Evolutionary conservation across 2,113 vertebrate genomes (phyloP).

Genomic region (Tychaedon coryphoeus): DNA sequence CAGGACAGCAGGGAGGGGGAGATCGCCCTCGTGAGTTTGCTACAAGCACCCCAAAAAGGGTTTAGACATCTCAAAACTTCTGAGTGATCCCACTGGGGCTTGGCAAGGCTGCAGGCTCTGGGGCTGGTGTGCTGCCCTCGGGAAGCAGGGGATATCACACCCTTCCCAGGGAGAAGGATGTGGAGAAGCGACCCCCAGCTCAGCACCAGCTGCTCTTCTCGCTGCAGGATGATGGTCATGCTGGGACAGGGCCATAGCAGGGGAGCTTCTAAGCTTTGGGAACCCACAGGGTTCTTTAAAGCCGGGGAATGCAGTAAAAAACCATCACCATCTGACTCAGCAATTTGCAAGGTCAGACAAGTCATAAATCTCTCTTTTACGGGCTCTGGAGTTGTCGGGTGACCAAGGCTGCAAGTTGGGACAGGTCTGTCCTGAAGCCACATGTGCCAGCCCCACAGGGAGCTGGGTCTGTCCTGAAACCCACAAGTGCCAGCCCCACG

Average conservation of each 20-base stretch:
- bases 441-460: too few species aligned
- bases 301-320: neutral
- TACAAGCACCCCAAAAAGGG: neutral
- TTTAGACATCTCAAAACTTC: neutral
- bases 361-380: neutral
- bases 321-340: constrained; percentile 25
- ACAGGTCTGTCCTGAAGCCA: neutral
- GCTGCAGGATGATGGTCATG: neutral
- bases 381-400: neutral
- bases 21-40: neutral
- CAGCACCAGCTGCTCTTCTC: neutral
- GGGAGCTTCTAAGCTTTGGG: neutral
- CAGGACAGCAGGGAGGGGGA: neutral
- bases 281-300: neutral
- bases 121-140: neutral
- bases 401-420: neutral
- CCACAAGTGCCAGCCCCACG: too few species aligned
- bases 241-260: rapidly evolving
- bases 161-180: neutral
- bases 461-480: too few species aligned
- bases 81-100: rapidly evolving
- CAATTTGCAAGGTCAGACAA: constrained; percentile 26
- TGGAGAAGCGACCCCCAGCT: rapidly evolving
- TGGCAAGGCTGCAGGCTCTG: neutral
- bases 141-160: neutral